Evolutionary conservation across 2,797 vertebrate species (phyloP).

Genomic region (Ptychobarbus kaznakovi): DNA sequence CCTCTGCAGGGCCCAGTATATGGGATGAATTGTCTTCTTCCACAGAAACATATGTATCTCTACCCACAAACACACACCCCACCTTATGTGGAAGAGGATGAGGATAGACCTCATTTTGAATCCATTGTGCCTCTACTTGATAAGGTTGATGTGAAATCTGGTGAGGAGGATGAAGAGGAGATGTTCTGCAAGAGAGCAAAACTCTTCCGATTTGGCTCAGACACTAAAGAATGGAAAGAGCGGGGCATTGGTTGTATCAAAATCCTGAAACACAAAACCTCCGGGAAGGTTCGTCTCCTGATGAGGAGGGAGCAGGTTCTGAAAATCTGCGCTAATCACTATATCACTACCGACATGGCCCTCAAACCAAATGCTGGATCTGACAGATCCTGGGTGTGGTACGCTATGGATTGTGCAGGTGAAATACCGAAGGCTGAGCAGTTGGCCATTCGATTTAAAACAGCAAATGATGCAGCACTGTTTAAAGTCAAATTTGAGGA

Average conservation of each 20-base stretch:
- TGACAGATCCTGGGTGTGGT: constrained; percentile 97
- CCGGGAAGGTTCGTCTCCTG: constrained; percentile 91
- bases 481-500: constrained; percentile 96
- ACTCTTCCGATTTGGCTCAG: constrained; percentile 91
- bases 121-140: constrained; percentile 97
- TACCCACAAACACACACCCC: constrained; percentile 93
- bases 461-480: constrained; percentile 89
- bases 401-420: constrained; percentile 95
- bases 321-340: constrained; percentile 98
- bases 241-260: constrained; percentile 94
- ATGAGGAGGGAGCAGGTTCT: constrained; percentile 98
- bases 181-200: constrained; percentile 96
- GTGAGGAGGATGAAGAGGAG: constrained; percentile 97
- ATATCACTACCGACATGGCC: constrained; percentile 92
- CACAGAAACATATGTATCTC: constrained; percentile 92
- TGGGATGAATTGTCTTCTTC: constrained; percentile 89
- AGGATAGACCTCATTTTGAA: constrained; percentile 98
- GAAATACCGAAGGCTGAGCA: constrained; percentile 92
- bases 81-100: constrained; percentile 91
- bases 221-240: constrained; percentile 97
- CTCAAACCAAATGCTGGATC: constrained; percentile 91
- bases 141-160: constrained; percentile 97
- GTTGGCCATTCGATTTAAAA: constrained; percentile 97
- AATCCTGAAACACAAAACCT: constrained; percentile 90
- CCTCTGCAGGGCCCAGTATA: constrained; percentile 86